Base-by-base conservation (phyloP, 2,888 invertebrate genomes). In the Mayetiola destructor region DNA sequence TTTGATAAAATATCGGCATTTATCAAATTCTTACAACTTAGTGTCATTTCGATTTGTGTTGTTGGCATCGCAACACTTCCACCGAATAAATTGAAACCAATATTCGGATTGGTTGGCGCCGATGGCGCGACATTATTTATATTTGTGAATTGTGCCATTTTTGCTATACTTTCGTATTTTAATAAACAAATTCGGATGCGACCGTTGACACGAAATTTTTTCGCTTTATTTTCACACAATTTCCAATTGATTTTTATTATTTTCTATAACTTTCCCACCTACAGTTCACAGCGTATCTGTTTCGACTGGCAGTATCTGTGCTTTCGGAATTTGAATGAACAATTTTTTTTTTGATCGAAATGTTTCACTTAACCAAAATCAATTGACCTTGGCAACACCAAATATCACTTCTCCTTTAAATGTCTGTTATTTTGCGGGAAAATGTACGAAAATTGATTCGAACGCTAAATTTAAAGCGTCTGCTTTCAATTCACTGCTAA, bases 1-100 rank as follows among this genome's bases (percentile, higher is more conserved):
- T 55, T 55, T 10, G 55, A 55, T 37, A 55, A 14, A 23, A 55
- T 36, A 21, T 55, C 55, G n/a, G 37, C 23, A 20, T 55, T 55
- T 18, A 36, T 32, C 8, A 55, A n/a, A 55, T 55, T 55, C 35
- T 36, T 1, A n/a, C 32, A 30, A 20, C 55, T 55, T 23, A 55
- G 18, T 23, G 55, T 21, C 37, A 55, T 21, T 55, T 55, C 55
- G n/a, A 55, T 55, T 10, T 32, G 55, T 23, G 55, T 36, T 8
- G 55, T 55, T 4, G 36, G 37, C n/a, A 16, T 12, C n/a, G 8
- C 55, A 2, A 3, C 55, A 12, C 10, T 42, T 10, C 6, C 39
- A 39, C 39, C 39, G 10, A 10, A 12, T 12, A 10, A 6, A 42
- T 42, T 27, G 2, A 20, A 27, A 20, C 27, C 29, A n/a, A 48